Evolutionary conservation across 2,888 invertebrate genomes (phyloP), one percentile per base, ranked within the genome.

Genomic region (Rhagonycha lutea): DNA sequence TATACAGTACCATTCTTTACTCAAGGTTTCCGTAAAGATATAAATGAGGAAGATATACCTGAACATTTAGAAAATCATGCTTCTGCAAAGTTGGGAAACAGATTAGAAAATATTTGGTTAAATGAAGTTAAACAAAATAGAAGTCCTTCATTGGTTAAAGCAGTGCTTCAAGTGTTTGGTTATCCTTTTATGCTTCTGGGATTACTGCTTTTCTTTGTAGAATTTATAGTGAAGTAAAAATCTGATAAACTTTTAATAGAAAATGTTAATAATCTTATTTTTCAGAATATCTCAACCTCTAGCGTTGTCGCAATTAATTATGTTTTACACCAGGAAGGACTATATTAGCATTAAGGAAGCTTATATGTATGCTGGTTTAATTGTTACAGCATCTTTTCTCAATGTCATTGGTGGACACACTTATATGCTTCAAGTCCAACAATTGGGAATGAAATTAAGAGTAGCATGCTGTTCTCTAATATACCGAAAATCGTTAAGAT

Each of bases 351-450:
- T 88, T 71, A 85, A 89, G 8, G 90, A 93, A 28, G 96, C 96
- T 0, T 96, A 95, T 86, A 87, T 94, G 73, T 96, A 94, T 85
- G 96, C 96, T 1, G 91, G 89, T 0, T 94, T 92, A 3, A 92
- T 96, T 23, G 92, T 96, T 14, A 82, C 94, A 23, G 94, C 94
- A 83, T 95, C 95, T 0, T 92, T 93, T 0, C 84, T 94, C 69
- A 94, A 94, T 83, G 92, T 96, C 24, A 89, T 96, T 81, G 89
- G 94, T n/a, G 92, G 95, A 79, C 98, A 99, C 88, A 96, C 97
- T 0, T 97, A 96, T 86, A 97, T 98, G 94, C 93, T 97, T 91
- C 94, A 93, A 11, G 92, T 95, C 12, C 89, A 94, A 70, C 94
- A 95, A 84, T 91, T 95, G 87, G 96, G 97, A 71, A 95, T 96